Percentiles rank a stretch among this genome's conserved stretches.
phyloP scores from a whole-genome alignment of 2,113 vertebrate genomes.

The Caloenas nicobarica region DNA sequence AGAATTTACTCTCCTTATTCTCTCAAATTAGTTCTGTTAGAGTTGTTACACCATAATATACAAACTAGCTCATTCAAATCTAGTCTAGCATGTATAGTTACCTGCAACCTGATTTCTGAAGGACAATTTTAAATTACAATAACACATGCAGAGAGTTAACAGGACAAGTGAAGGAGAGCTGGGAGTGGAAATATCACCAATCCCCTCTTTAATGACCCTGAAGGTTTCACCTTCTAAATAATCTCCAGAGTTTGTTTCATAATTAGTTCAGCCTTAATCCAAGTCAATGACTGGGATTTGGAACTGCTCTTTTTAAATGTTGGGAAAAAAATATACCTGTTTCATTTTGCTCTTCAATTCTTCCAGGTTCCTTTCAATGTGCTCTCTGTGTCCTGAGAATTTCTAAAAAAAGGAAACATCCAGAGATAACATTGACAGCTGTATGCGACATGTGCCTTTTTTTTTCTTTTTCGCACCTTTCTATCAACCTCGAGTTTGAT shows the following conservation, averaged over 20 bases:
- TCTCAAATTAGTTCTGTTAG: not conserved
- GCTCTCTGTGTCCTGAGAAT: slow-evolving; percentile 11
- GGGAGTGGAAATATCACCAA: not conserved
- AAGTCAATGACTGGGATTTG: not conserved
- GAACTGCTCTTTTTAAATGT: not conserved
- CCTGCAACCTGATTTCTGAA: not conserved
- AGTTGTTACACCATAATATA: not conserved
- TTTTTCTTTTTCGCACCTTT: not conserved
- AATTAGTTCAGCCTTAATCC: not conserved
- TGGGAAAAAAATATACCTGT: slow-evolving; percentile 57
- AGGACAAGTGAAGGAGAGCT: not conserved
- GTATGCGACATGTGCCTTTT: not conserved
- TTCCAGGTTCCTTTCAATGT: slow-evolving; percentile 67
- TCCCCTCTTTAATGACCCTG: not conserved
- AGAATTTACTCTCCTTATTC: not conserved
- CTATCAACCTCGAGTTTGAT: not conserved
- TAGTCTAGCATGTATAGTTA: not conserved
- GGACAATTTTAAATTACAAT: not conserved
- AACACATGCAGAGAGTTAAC: not conserved
- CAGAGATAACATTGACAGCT: not conserved
- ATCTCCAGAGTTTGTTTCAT: not conserved
- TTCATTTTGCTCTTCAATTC: slow-evolving; percentile 70
- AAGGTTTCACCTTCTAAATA: not conserved
- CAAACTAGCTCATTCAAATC: not conserved
- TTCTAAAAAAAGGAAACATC: slow-evolving; percentile 38